phyloP scores from a whole-genome alignment of 2,888 invertebrate species.

The Spisula subtruncata region DNA sequence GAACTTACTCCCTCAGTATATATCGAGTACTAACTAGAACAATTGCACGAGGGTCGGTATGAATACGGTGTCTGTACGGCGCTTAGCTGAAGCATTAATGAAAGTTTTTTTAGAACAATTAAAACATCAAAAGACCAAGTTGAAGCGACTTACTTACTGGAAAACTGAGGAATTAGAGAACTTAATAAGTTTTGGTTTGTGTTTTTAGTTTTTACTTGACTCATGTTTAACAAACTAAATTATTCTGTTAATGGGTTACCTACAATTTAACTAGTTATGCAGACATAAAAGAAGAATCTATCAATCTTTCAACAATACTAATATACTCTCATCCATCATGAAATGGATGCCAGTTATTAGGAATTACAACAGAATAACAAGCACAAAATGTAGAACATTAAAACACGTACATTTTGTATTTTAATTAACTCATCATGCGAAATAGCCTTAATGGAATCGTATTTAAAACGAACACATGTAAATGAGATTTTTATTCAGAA shows the following conservation, averaged over 20 bases:
- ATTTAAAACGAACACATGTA: background rate
- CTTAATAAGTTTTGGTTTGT: background rate
- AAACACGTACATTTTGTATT: too few species aligned
- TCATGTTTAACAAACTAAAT: too few species aligned
- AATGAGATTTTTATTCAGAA: background rate
- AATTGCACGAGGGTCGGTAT: background rate
- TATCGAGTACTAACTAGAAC: too few species aligned
- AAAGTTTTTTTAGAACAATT: background rate
- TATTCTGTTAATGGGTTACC: background rate
- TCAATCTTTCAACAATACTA: background rate
- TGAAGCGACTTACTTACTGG: background rate
- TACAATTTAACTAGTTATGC: background rate
- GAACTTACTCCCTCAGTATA: too few species aligned
- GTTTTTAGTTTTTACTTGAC: too few species aligned
- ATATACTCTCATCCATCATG: background rate
- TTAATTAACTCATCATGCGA: background rate
- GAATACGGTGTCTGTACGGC: background rate
- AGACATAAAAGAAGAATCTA: too few species aligned
- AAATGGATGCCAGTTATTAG: background rate
- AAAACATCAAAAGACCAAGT: background rate
- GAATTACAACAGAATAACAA: background rate
- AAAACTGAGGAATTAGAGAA: background rate
- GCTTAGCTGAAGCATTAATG: background rate
- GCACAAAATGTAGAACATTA: background rate
- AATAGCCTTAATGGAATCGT: background rate